Evolutionary conservation across 2,113 vertebrate species (phyloP).

Genomic region (Eublepharis macularius): DNA sequence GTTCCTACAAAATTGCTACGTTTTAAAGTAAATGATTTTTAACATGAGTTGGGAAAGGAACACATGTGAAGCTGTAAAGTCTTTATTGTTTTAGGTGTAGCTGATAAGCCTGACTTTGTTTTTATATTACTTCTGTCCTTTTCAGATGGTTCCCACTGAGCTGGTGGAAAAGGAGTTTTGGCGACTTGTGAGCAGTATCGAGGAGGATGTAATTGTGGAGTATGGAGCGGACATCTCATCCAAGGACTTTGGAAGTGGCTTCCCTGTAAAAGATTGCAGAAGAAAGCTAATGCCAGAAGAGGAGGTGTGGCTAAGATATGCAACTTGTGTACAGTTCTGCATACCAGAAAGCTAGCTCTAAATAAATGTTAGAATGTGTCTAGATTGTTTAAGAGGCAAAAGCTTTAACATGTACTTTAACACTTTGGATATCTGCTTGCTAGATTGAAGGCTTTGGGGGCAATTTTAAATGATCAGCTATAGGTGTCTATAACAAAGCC

Average conservation of each 20-base stretch:
- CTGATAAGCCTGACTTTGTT: not conserved
- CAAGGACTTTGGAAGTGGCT: constrained; percentile 96
- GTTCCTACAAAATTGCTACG: not conserved
- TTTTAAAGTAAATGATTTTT: not conserved
- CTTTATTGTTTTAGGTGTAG: no score
- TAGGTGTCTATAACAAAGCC: not conserved
- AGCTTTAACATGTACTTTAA: not conserved
- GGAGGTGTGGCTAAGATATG: constrained; percentile 80
- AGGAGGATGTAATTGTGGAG: constrained; percentile 97
- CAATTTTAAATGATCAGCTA: not conserved
- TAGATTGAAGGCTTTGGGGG: not conserved
- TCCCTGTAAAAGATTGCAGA: constrained; percentile 89
- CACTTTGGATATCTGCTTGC: not conserved
- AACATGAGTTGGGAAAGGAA: not conserved
- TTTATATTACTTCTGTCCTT: constrained; percentile 14
- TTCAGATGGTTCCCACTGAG: constrained; percentile 97
- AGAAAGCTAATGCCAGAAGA: constrained; percentile 91
- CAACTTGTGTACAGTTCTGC: not conserved
- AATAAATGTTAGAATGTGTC: not conserved
- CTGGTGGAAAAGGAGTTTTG: constrained; percentile 98
- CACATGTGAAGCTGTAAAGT: not conserved
- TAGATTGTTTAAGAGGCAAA: not conserved
- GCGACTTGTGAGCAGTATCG: constrained; percentile 96
- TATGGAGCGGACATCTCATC: constrained; percentile 98
- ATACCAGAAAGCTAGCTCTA: not conserved